Evolutionary conservation across 2,797 vertebrate species (phyloP).

Genomic region (Cryptoprocta ferox): DNA sequence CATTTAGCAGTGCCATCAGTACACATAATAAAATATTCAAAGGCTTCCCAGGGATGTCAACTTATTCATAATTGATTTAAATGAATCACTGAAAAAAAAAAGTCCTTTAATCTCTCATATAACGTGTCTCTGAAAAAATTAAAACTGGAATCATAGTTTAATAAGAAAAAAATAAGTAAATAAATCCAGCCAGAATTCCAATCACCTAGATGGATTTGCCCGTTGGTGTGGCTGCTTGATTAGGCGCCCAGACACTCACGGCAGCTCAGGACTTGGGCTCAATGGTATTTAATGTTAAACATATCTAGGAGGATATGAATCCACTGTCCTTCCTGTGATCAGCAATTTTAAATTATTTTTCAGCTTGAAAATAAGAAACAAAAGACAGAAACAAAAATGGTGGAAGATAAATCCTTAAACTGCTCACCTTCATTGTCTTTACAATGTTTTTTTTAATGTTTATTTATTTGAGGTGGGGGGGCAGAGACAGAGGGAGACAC

Average conservation of each 20-base stretch:
- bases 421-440: background rate
- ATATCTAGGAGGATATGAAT: background rate
- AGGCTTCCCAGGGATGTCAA: slow-evolving; percentile 77
- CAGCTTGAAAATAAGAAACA: background rate
- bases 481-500: too few species aligned
- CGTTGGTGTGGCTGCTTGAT: slow-evolving; percentile 23
- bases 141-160: slow-evolving; percentile 81
- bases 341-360: slow-evolving; percentile 65
- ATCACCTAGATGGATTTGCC: slow-evolving; percentile 38
- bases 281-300: slow-evolving; percentile 31
- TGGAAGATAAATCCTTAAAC: background rate
- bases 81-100: slow-evolving; percentile 81
- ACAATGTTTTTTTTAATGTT: slow-evolving; percentile 11
- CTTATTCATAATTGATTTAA: slow-evolving; percentile 83
- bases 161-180: background rate
- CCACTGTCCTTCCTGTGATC: slow-evolving; percentile 32
- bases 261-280: background rate
- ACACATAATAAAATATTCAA: slow-evolving; percentile 85
- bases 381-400: background rate
- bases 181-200: slow-evolving; percentile 67
- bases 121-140: slow-evolving; percentile 83
- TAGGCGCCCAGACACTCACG: background rate
- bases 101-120: slow-evolving; percentile 81
- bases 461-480: too few species aligned
- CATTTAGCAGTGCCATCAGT: slow-evolving; percentile 75